phyloP scores from a whole-genome alignment of 2,888 invertebrate genomes.

The Pseudeuparius sepicola region DNA sequence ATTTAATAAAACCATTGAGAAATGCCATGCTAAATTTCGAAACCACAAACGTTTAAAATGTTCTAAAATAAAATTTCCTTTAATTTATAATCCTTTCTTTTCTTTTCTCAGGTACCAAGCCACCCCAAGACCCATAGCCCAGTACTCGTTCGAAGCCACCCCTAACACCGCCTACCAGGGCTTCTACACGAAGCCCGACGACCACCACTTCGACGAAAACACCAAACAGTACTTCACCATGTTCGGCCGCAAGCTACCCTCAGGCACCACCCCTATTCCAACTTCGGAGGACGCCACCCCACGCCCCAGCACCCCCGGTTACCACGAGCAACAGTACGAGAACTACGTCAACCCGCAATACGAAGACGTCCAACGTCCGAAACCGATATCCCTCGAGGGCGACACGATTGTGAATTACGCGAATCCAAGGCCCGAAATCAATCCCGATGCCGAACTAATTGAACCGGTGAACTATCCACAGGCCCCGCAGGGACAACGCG shows the following conservation, averaged over 20 bases:
- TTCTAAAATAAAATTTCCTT: too few species aligned
- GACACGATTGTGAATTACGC: constrained; percentile 66
- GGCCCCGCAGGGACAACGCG: too few species aligned
- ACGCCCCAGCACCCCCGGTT: constrained; percentile 5
- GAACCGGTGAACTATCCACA: constrained; percentile 22
- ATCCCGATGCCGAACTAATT: constrained; percentile 56
- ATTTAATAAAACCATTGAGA: too few species aligned
- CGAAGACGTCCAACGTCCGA: constrained; percentile 27
- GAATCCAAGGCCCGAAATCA: constrained; percentile 53
- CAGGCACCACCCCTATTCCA: constrained; percentile 38
- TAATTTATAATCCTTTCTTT: too few species aligned
- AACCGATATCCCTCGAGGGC: constrained; percentile 44
- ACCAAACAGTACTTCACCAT: constrained; percentile 65
- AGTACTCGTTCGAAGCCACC: constrained; percentile 36
- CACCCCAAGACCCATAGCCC: constrained; percentile 29
- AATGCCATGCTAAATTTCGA: too few species aligned
- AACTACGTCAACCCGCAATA: constrained; percentile 19
- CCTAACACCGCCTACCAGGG: constrained; percentile 43
- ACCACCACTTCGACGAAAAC: constrained; percentile 58
- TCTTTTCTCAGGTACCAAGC: too few species aligned
- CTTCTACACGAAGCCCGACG: constrained; percentile 62
- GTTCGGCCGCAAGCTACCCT: constrained; percentile 58
- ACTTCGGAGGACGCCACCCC: constrained; percentile 13
- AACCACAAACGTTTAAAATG: too few species aligned
- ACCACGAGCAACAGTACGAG: constrained; percentile 6